phyloP scores from a whole-genome alignment of 2,888 invertebrate species.

The Rotaria socialis region DNA sequence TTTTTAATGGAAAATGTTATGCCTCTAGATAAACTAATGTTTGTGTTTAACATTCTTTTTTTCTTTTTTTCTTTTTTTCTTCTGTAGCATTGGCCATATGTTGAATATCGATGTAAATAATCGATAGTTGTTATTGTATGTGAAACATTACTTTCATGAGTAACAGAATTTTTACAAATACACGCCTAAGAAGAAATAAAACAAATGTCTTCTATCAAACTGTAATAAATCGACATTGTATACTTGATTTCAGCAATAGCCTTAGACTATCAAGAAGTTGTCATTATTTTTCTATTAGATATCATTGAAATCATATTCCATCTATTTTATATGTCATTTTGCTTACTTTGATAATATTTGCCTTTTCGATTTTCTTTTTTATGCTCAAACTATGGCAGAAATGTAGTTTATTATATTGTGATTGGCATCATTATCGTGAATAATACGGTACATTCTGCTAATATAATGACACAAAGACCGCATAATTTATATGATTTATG shows the following conservation, averaged over 20 bases:
- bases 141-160: not conserved
- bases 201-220: too few species aligned
- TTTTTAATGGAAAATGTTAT: not conserved
- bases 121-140: not conserved
- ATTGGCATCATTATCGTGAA: constrained; percentile 1
- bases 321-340: not conserved
- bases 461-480: not conserved
- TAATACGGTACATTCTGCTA: not conserved
- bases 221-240: not conserved
- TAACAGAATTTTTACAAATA: not conserved
- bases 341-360: too few species aligned
- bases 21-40: not conserved
- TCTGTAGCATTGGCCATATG: too few species aligned
- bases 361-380: not conserved
- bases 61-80: too few species aligned
- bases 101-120: not conserved
- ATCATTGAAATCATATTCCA: not conserved
- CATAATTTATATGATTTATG: not conserved
- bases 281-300: not conserved
- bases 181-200: not conserved
- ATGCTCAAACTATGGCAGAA: too few species aligned
- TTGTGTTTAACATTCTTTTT: not conserved
- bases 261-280: not conserved
- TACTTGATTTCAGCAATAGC: not conserved
- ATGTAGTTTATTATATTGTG: not conserved